Conservation (phyloP, 2,888 invertebrate species). For the Liposcelis brunnea region DNA sequence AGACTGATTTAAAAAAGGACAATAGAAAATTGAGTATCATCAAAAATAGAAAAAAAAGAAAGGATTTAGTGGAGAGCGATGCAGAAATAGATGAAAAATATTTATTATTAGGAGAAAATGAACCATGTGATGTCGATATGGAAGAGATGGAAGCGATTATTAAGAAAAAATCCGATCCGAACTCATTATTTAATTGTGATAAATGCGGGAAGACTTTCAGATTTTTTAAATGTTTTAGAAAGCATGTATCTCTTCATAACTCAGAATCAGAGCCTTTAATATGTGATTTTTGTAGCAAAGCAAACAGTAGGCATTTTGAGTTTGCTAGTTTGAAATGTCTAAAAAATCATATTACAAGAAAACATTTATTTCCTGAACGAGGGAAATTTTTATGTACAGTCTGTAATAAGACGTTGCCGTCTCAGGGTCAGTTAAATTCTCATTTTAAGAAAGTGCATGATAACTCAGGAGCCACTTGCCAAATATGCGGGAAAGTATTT, state of each 20-base stretch:
- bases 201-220: slow-evolving; percentile 2
- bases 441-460: background rate
- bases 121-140: slow-evolving; percentile 1
- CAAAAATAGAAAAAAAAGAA: no score
- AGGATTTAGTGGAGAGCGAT: no score
- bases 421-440: background rate
- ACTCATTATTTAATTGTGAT: background rate
- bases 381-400: background rate
- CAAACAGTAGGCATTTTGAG: background rate
- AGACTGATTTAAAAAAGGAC: no score
- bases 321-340: slow-evolving; percentile 4
- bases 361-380: background rate
- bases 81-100: background rate
- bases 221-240: slow-evolving; percentile 3
- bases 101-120: background rate
- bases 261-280: background rate
- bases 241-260: background rate
- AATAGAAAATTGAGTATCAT: no score
- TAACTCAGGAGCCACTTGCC: background rate
- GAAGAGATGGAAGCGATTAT: slow-evolving; percentile 4
- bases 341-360: background rate
- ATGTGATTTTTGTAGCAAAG: slow-evolving; percentile 3
- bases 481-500: slow-evolving; percentile 1
- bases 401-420: background rate
- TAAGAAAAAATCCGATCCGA: background rate